Percentiles rank a stretch among this genome's conserved stretches.
These are phyloP conservation scores for Palloptera scutellata DNA, from an alignment of 2,888 invertebrate genomes.

Conservation along the genomic window DNA sequence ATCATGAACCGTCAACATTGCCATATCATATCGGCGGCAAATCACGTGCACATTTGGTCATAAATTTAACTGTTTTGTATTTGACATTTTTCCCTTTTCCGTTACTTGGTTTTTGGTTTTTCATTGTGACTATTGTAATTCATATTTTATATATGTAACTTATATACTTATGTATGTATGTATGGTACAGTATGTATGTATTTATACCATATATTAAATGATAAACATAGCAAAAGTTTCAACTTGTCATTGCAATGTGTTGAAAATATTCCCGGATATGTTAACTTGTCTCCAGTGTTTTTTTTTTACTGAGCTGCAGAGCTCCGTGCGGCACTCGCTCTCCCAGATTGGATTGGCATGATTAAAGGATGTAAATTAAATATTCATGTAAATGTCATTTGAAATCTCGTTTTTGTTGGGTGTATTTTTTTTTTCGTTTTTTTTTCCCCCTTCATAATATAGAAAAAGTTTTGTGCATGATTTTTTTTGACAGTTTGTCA, in stretches of 20 bases:
- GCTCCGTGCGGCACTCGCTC: neutral
- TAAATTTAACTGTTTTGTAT: slow-evolving; percentile 27
- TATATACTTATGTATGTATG: neutral
- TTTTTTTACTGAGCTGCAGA: neutral
- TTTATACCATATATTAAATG: neutral
- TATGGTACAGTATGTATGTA: neutral
- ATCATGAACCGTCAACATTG: neutral
- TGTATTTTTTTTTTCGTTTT: neutral
- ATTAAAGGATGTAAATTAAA: slow-evolving; percentile 37
- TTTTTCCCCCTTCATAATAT: neutral
- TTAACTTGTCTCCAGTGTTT: neutral
- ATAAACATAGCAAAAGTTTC: neutral
- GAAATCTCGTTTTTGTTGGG: slow-evolving; percentile 19
- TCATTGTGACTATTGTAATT: neutral
- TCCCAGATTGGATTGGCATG: slow-evolving; percentile 23
- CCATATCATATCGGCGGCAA: slow-evolving; percentile 3
- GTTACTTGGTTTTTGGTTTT: neutral
- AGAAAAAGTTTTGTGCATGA: slow-evolving; percentile 21
- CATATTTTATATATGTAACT: neutral
- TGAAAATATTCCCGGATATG: neutral
- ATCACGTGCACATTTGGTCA: slow-evolving; percentile 29
- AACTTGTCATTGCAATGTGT: slow-evolving; percentile 27
- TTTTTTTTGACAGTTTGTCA: slow-evolving; percentile 29
- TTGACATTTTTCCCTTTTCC: slow-evolving; percentile 22
- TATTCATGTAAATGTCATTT: slow-evolving; percentile 36